Percentiles rank a stretch among this genome's conserved stretches.
phyloP scores from a whole-genome alignment of 2,888 invertebrate genomes.

The Napeogenes sylphis region DNA sequence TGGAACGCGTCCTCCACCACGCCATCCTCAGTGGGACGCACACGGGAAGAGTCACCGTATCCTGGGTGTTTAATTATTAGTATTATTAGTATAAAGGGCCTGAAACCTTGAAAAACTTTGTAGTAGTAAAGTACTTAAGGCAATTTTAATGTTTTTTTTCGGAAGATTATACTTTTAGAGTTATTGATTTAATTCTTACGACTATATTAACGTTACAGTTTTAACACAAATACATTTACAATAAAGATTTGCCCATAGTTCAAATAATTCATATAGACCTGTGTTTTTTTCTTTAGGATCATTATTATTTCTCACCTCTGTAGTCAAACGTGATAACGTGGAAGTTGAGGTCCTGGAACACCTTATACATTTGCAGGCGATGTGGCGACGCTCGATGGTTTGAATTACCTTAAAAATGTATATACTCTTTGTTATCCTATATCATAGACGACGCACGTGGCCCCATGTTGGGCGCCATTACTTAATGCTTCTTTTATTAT shows the following conservation, averaged over 20 bases:
- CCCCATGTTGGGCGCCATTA: too few species aligned
- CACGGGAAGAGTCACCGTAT: conserved; percentile 85
- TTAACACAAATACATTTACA: background rate
- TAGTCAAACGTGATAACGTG: conserved; percentile 65
- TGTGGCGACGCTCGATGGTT: conserved; percentile 61
- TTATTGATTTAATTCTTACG: background rate
- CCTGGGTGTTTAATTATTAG: too few species aligned
- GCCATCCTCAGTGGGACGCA: conserved; percentile 87
- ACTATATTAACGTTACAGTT: background rate
- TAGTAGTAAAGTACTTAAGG: too few species aligned
- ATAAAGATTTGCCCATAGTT: background rate
- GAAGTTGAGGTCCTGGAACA: conserved; percentile 58
- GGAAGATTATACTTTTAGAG: too few species aligned
- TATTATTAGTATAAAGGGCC: background rate
- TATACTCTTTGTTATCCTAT: background rate
- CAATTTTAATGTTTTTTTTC: too few species aligned
- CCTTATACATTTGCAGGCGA: conserved; percentile 57
- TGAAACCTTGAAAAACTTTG: background rate
- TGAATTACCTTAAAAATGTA: conserved; percentile 50
- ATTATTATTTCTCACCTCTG: conserved; percentile 42
- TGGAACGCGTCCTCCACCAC: conserved; percentile 89
- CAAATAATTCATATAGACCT: background rate
- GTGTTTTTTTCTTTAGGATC: background rate
- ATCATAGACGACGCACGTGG: too few species aligned
- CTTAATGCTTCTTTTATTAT: too few species aligned